Evolutionary conservation across 2,888 invertebrate genomes (phyloP), one percentile per base, ranked within the genome.

Genomic region (Saturnia pavonia): DNA sequence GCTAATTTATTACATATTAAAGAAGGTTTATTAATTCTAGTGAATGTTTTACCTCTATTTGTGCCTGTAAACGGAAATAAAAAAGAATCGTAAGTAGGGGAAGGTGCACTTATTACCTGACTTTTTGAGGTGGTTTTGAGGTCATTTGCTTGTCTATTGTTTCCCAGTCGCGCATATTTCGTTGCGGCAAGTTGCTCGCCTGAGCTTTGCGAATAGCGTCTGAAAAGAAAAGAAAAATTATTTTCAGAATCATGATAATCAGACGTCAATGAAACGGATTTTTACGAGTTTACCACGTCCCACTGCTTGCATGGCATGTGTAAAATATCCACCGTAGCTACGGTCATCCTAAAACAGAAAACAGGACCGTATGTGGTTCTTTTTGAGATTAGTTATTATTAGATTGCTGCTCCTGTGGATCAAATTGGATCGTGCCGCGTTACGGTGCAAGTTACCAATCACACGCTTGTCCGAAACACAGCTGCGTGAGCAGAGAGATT

Each of bases 101-200:
- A 25, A 25, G 22, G n/a, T 54, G 22, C 8, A 22, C 11, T 11
- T 14, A 12, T 71, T 79, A 92, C 92, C 87, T 88, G 71, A 86
- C 85, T 87, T 85, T 91, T 11, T 82, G 86, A 1, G 84, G 82
- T 69, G 74, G 80, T 76, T 85, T 89, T 22, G 82, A 74, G 11
- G 78, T 57, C 84, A 85, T 87, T 74, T 90, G 90, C 72, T 89
- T 92, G 75, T 91, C 91, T 68, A 94, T 92, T 42, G 80, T 81
- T 74, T 93, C 94, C 94, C 94, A 94, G 79, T 94, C 93, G 76
- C 87, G 91, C 87, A 94, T 84, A 77, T 94, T 93, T 27, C 94
- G 85, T 71, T 92, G 92, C n/a, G 86, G 89, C 60, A 91, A 72
- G 70, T 82, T 84, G 71, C 85, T 85, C 11, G 90, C 88, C 76